Conservation (phyloP, 2,888 invertebrate genomes). For the Xestia xanthographa region DNA sequence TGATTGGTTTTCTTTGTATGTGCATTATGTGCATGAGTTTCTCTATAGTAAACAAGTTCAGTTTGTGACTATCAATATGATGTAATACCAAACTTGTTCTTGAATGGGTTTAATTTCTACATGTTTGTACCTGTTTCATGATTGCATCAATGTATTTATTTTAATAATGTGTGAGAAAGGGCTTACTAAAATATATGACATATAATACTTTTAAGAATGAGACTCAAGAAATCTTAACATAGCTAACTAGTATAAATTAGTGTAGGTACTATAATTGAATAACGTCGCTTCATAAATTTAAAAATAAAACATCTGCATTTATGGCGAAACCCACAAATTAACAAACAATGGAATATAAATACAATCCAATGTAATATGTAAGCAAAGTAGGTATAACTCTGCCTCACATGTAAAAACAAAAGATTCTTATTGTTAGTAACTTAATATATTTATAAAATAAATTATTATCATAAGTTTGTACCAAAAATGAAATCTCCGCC, state of each 20-base stretch:
- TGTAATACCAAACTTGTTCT: background rate
- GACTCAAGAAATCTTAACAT: background rate
- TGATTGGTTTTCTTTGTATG: conserved; percentile 1
- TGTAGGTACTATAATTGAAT: no score
- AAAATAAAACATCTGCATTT: background rate
- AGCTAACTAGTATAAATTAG: background rate
- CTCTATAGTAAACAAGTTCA: no score
- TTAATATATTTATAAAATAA: background rate
- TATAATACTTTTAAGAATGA: background rate
- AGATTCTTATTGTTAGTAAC: background rate
- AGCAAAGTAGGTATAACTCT: background rate
- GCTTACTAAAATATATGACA: background rate
- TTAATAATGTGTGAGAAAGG: background rate
- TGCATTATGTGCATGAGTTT: conserved; percentile 5
- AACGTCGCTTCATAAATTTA: background rate
- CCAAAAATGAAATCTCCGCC: background rate
- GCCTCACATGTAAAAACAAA: background rate
- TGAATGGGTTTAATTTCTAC: conserved; percentile 21
- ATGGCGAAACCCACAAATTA: background rate
- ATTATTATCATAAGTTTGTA: background rate
- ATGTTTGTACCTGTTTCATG: conserved; percentile 22
- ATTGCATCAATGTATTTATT: conserved; percentile 18
- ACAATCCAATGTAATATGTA: background rate
- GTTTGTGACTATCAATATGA: no score
- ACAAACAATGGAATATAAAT: background rate